phyloP scores from a whole-genome alignment of 1,140 invertebrate species.

The Cepaea nemoralis region DNA sequence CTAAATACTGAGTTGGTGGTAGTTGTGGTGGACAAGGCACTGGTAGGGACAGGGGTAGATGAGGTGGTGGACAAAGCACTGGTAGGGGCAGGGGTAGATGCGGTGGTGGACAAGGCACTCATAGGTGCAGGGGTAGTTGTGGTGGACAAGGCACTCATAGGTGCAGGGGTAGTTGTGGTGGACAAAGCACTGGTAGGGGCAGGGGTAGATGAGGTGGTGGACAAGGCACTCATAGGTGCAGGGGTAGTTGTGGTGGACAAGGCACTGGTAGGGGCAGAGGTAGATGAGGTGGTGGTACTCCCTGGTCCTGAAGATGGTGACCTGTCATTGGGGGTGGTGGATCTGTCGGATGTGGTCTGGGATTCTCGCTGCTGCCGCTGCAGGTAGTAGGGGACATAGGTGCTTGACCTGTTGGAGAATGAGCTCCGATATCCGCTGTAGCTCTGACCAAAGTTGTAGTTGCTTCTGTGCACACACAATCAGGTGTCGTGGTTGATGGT shows the following conservation, averaged over 20 bases:
- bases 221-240: conserved; percentile 50
- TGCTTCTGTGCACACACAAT: conserved; percentile 22
- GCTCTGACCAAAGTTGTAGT: conserved; percentile 14
- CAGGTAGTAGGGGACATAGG: conserved; percentile 62
- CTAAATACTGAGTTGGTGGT: conserved; percentile 53
- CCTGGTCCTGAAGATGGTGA: conserved; percentile 50
- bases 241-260: conserved; percentile 57
- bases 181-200: neutral
- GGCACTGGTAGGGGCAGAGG: neutral
- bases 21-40: conserved; percentile 49
- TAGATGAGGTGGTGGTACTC: too few species aligned
- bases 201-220: conserved; percentile 36
- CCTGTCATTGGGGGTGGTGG: conserved; percentile 42
- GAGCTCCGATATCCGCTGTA: conserved; percentile 2
- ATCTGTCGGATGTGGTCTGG: neutral
- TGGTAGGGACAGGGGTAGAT: too few species aligned
- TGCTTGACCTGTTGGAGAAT: conserved; percentile 22
- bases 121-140: too few species aligned
- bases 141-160: too few species aligned
- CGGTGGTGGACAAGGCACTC: conserved; percentile 53
- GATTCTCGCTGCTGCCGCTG: conserved; percentile 45
- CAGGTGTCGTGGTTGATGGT: neutral
- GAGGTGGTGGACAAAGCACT: conserved; percentile 54
- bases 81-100: conserved; percentile 45
- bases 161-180: neutral